phyloP scores from a whole-genome alignment of 1,140 invertebrate species.

The Drosophila ogumai region DNA sequence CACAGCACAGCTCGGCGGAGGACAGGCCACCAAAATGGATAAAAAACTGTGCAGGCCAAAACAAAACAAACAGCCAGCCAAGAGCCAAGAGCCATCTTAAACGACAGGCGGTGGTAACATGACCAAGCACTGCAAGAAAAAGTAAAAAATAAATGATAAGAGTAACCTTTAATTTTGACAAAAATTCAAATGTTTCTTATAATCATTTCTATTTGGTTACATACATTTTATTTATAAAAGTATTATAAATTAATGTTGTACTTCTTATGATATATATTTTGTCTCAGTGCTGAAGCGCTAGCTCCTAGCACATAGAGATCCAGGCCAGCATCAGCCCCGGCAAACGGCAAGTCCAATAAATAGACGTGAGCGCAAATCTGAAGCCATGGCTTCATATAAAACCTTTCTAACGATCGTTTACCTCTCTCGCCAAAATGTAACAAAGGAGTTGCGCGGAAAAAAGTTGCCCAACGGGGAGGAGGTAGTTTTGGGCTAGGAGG shows the following conservation, averaged over 20 bases:
- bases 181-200: too few relatives aligned
- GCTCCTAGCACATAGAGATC: conserved; percentile 42
- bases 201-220: too few relatives aligned
- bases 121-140: conserved; percentile 48
- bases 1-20: conserved; percentile 14
- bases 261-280: too few relatives aligned
- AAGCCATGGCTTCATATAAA: conserved; percentile 69
- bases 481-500: conserved; percentile 8
- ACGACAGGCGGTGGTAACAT: conserved; percentile 77
- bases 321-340: conserved; percentile 36
- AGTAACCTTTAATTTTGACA: too few relatives aligned
- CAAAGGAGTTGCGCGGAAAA: conserved; percentile 73
- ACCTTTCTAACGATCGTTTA: conserved; percentile 84
- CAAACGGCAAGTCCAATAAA: conserved; percentile 71
- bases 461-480: conserved; percentile 60
- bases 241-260: too few relatives aligned
- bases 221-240: too few relatives aligned
- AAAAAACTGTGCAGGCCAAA: conserved; percentile 61
- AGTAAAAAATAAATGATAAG: too few relatives aligned
- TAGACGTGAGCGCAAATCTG: conserved; percentile 80
- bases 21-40: conserved; percentile 72
- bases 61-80: conserved; percentile 69
- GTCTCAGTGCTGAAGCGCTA: conserved; percentile 45
- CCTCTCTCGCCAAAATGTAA: conserved; percentile 82
- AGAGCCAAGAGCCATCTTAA: conserved; percentile 82